Evolutionary conservation across 1,140 invertebrate genomes (phyloP).

Genomic region (Neodiprion lecontei): DNA sequence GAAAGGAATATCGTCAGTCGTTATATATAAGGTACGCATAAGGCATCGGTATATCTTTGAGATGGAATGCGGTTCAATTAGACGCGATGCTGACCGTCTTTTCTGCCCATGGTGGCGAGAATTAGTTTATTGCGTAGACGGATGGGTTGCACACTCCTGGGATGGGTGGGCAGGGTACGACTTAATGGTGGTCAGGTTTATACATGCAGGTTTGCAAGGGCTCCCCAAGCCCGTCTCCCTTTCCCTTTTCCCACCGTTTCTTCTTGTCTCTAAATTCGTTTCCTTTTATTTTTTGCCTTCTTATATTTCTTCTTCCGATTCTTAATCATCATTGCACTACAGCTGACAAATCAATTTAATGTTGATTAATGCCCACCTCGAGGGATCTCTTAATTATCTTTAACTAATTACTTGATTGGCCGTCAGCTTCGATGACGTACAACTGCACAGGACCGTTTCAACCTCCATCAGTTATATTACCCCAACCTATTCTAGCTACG

Average conservation of each 20-base stretch:
- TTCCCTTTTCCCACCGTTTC: constrained; percentile 15
- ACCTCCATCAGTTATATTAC: too few relatives aligned
- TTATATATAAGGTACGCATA: too few relatives aligned
- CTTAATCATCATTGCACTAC: constrained; percentile 23
- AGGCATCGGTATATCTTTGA: too few relatives aligned
- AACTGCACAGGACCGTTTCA: too few relatives aligned
- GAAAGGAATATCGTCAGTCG: too few relatives aligned
- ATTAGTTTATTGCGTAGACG: constrained; percentile 49
- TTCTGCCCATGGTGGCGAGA: constrained; percentile 22
- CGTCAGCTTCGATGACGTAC: constrained; percentile 36
- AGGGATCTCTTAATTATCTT: constrained; percentile 49
- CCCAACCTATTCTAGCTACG: too few relatives aligned
- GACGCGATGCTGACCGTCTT: constrained; percentile 32
- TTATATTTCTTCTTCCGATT: neutral
- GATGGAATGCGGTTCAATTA: constrained; percentile 57
- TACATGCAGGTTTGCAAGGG: neutral
- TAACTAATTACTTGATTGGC: constrained; percentile 50
- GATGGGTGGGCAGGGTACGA: neutral
- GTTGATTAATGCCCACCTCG: constrained; percentile 49
- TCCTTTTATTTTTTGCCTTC: constrained; percentile 1
- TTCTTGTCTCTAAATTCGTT: constrained; percentile 9
- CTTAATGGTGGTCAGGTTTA: neutral
- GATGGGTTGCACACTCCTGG: constrained; percentile 23
- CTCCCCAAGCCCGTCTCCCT: constrained; percentile 4
- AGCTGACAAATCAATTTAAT: constrained; percentile 55